Base-by-base conservation (phyloP, 92 coral and sea anemone genomes). In the Umimayanthus chanpuru region DNA sequence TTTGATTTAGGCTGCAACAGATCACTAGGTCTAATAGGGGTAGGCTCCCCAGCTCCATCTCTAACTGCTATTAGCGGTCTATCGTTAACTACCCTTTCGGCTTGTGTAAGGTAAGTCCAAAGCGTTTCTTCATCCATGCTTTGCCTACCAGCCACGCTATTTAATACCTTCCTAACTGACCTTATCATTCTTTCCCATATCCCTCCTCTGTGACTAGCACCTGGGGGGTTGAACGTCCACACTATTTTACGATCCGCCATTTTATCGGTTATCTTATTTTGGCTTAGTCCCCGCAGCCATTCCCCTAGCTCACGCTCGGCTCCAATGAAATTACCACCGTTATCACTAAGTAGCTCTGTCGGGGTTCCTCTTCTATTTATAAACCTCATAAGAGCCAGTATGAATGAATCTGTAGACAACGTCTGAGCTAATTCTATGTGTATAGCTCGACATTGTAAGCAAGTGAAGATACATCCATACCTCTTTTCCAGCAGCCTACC, bases 71-170 rank as follows among this genome's bases (percentile, higher is more conserved):
- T 61, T 2, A 61, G n/a, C 3, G 68, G 68, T 9, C 68, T 61
- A n/a, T n/a, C n/a, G n/a, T n/a, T n/a, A n/a, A n/a, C n/a, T n/a
- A n/a, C n/a, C n/a, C n/a, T n/a, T n/a, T 61, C 68, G 2, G n/a
- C n/a, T 23, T 61, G 68, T 23, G 68, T 61, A 2, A 61, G 3
- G 10, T 61, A 61, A 2, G 68, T 61, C 68, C 68, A 61, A 3
- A 61, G n/a, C n/a, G 10, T 2, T 61, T 61, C 68, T n/a, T n/a
- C n/a, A n/a, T n/a, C n/a, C n/a, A n/a, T n/a, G n/a, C n/a, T n/a
- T n/a, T n/a, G n/a, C n/a, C 68, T 61, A 9, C 68, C 68, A 14
- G 68, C 68, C n/a, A 61, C 76, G 76, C 76, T 71, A 20, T 71
- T 71, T 29, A 71, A 29, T 2, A 71, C 23, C 30, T 71, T 71